These are phyloP conservation scores for Harmothoe impar DNA, from an alignment of 2,888 invertebrate genomes.

Conservation along the genomic window DNA sequence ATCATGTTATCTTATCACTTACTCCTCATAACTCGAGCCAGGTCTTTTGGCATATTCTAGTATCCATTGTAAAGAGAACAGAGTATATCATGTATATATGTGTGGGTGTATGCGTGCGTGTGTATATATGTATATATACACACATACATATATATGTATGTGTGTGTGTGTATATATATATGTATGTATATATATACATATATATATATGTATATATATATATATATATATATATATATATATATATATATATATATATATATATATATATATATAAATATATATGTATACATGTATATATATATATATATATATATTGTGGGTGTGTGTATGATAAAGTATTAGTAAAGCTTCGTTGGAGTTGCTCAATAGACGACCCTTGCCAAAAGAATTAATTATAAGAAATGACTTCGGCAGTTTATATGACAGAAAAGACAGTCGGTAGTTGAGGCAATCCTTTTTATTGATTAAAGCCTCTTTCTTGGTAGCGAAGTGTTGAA, in stretches of 20 bases:
- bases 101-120: too few relatives aligned
- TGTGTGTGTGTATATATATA: too few relatives aligned
- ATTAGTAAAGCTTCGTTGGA: background rate
- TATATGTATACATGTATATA: too few relatives aligned
- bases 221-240: too few relatives aligned
- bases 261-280: too few relatives aligned
- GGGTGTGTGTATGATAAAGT: background rate
- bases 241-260: too few relatives aligned
- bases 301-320: too few relatives aligned
- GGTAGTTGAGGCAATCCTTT: background rate
- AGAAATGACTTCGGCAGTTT: background rate
- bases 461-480: background rate
- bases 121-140: too few relatives aligned
- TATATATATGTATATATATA: too few relatives aligned
- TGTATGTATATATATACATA: too few relatives aligned
- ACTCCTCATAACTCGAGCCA: background rate
- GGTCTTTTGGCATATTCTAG: background rate
- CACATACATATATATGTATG: too few relatives aligned
- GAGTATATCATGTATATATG: background rate
- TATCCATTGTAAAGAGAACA: background rate
- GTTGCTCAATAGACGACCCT: slow-evolving; percentile 44
- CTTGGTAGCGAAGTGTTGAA: background rate
- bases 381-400: background rate
- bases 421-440: background rate
- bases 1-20: slow-evolving; percentile 5